Percentiles rank a stretch among this genome's conserved stretches.
Conservation (phyloP, 2,888 invertebrate genomes). For the Nesidiocoris tenuis region DNA sequence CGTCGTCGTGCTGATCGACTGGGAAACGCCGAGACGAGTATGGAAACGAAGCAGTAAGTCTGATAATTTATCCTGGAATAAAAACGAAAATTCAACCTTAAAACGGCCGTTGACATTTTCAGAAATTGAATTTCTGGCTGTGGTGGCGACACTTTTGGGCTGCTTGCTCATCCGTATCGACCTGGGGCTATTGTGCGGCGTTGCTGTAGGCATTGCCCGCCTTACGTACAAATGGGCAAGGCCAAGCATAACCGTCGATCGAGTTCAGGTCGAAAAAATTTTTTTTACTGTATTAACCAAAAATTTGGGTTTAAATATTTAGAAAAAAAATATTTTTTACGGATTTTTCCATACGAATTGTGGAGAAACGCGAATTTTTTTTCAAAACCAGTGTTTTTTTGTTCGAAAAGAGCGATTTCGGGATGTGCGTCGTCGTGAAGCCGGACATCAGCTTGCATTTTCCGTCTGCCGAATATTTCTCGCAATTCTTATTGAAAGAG, state of each 20-base stretch:
- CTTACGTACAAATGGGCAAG: conserved; percentile 68
- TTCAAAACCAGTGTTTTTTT: too few species aligned
- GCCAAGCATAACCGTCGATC: conserved; percentile 59
- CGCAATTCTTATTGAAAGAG: conserved; percentile 60
- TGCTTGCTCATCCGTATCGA: conserved; percentile 73
- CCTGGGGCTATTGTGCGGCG: conserved; percentile 74
- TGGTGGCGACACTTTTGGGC: conserved; percentile 67
- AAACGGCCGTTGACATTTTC: too few species aligned
- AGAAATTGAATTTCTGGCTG: conserved; percentile 65
- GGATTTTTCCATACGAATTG: too few species aligned
- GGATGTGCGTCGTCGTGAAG: conserved; percentile 61
- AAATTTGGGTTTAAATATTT: too few species aligned
- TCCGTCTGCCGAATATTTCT: conserved; percentile 67
- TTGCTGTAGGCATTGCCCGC: conserved; percentile 63
- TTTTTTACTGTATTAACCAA: too few species aligned
- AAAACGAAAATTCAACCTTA: too few species aligned
- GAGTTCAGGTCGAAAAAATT: conserved; percentile 55
- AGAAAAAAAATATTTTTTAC: too few species aligned
- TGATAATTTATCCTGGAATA: too few species aligned
- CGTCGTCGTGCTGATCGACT: conserved; percentile 77
- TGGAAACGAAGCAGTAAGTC: conserved; percentile 37
- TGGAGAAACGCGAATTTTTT: too few species aligned
- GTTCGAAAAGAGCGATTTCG: conserved; percentile 29
- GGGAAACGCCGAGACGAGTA: conserved; percentile 55
- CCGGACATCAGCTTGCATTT: conserved; percentile 65